Evolutionary conservation across 1,140 invertebrate species (phyloP), one percentile per base, ranked within the genome.

Genomic region (Ooceraea biroi): DNA sequence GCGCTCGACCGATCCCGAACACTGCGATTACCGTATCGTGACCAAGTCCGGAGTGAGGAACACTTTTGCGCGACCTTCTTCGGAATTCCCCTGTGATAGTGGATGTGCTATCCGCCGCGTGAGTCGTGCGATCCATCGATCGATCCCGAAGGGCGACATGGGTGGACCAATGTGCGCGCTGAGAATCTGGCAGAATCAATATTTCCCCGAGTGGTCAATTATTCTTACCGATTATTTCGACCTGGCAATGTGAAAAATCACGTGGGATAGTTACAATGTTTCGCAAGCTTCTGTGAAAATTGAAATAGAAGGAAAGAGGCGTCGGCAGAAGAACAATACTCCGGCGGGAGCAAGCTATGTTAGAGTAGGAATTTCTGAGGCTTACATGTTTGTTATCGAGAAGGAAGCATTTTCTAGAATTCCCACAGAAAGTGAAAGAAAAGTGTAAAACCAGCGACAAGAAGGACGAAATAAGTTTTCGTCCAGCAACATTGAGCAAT

Each of bases 1-100:
- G 25, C n/a, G 10, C n/a, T 63, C 22, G 14, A 12, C 46, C 57
- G n/a, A 46, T 19, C 3, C 11, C 12, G 25, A 17, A 7, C 58
- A 10, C 3, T n/a, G 5, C n/a, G 12, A 17, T 30, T 36, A 36
- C 36, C 36, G 19, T 22, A 63, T 60, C 61, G n/a, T 12, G 1
- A 0, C 58, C 2, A 36, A 36, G 7, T 36, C 12, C n/a, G 48
- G 22, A 17, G 27, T n/a, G 19, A 27, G 36, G 22, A 10, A 61
- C 72, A 61, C 25, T 77, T 66, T n/a, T 46, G 46, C 58, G n/a
- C n/a, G 41, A 48, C 7, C 22, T 74, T 48, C 17, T 58, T 19
- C 17, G n/a, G 73, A 25, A 77, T 66, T 10, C 36, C 3, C n/a
- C 36, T 50, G 60, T 36, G 41, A 76, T 12, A 65, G 73, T 77